Conservation (phyloP, 2,113 vertebrate genomes). For the Thomomys bottae region DNA sequence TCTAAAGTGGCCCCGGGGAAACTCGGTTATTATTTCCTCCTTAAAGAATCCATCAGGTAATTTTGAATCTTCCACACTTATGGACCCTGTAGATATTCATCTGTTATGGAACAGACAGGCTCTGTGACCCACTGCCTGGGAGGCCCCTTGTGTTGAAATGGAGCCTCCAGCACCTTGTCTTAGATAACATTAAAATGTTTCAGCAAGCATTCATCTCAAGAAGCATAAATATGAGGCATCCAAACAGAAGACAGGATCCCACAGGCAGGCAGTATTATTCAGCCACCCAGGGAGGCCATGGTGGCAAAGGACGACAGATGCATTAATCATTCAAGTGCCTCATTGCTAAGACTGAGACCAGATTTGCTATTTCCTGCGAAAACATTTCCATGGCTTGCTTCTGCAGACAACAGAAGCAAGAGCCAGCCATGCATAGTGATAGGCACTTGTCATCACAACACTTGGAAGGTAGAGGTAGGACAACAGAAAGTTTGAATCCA, state of each 20-base stretch:
- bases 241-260: neutral
- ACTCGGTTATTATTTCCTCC: conserved; percentile 30
- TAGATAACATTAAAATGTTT: conserved; percentile 12
- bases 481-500: neutral
- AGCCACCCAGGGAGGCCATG: neutral
- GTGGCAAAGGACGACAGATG: neutral
- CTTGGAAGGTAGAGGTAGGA: neutral
- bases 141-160: neutral
- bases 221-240: neutral
- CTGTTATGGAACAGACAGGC: neutral
- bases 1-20: neutral
- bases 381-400: neutral
- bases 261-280: neutral
- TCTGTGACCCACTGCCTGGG: neutral
- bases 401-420: neutral
- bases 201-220: neutral
- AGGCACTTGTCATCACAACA: neutral
- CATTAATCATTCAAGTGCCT: neutral
- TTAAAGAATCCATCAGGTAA: neutral
- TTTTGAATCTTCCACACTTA: neutral
- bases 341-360: neutral
- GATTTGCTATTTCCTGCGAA: neutral
- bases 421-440: too few relatives aligned
- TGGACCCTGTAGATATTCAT: neutral
- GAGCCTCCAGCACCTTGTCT: conserved; percentile 1